Evolutionary conservation across 2,797 vertebrate species (phyloP).

Genomic region (Alosa sapidissima): DNA sequence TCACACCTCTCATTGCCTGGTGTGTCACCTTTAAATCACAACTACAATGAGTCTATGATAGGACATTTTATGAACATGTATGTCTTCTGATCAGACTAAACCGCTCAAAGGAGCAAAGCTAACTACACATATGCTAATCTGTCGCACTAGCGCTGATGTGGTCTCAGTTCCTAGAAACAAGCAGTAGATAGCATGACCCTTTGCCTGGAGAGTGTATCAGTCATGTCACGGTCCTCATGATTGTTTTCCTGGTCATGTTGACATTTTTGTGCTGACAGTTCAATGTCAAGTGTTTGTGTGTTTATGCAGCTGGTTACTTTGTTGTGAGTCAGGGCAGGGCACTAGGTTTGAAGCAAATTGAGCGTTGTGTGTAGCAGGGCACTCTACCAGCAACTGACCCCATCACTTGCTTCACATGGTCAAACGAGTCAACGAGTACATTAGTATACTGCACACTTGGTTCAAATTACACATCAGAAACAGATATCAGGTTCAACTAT

Average conservation of each 20-base stretch:
- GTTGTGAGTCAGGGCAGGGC: neutral
- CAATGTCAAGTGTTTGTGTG: neutral
- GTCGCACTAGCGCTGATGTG: neutral
- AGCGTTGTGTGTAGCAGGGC: neutral
- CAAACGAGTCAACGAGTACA: neutral
- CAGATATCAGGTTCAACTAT: constrained; percentile 26
- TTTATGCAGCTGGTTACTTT: neutral
- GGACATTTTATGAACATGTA: neutral
- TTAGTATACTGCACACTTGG: neutral
- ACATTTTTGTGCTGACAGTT: constrained; percentile 9
- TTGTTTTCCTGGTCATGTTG: constrained; percentile 17
- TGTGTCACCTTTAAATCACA: neutral
- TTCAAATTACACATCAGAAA: neutral
- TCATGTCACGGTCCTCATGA: neutral
- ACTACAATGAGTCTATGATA: neutral
- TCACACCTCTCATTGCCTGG: neutral
- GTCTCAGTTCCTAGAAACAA: neutral
- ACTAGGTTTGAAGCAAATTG: neutral
- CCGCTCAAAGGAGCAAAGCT: neutral
- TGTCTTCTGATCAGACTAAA: neutral
- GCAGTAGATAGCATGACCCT: neutral
- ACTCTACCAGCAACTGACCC: neutral
- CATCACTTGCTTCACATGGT: neutral
- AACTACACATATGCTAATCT: no score
- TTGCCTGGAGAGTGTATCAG: neutral